Evolutionary conservation across 2,797 vertebrate species (phyloP), one percentile per base, ranked within the genome.

Genomic region (Staurois parvus): DNA sequence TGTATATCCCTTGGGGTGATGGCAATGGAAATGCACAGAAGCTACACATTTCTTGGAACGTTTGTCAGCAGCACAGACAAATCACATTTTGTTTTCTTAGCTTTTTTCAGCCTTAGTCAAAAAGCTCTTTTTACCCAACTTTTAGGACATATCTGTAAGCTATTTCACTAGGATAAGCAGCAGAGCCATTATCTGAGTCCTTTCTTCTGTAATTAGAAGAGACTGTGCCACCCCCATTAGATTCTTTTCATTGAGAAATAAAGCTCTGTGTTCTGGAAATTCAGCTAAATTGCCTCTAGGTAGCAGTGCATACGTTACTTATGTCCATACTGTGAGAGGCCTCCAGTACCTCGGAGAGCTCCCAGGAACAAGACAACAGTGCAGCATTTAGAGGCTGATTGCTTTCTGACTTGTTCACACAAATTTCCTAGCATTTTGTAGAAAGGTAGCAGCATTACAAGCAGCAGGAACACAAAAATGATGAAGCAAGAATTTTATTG

Each of bases 321-420:
- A 69, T 79, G 28, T 42, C 66, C 8, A 24, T 28, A 1, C 62
- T 52, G 77, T 52, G 24, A 67, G 67, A 74, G 72, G 81, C 8
- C 64, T 40, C 70, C 81, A 76, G 81, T 26, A 76, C 73, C 45
- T 76, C n/a, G 73, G 81, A 76, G 62, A 84, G 81, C 81, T 21
- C 72, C 48, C 40, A 48, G 28, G 9, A 48, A 32, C 66, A 5
- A 48, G 74, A 17, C 26, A 32, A 21, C 72, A 68, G 62, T n/a
- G 3, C 56, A 2, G 26, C 52, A 17, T 30, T 81, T 64, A 81
- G 19, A 74, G 19, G 5, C 45, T 72, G 68, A 81, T 48, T 11
- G 26, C 7, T 67, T 59, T 24, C n/a, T 30, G 56, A 17, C 80
- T 82, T 45, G 26, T 32, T 66, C 69, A 4, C 3, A 30, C 26